Evolutionary conservation across 2,888 invertebrate genomes (phyloP), one percentile per base, ranked within the genome.

Genomic region (Tuberolachnus salignus): DNA sequence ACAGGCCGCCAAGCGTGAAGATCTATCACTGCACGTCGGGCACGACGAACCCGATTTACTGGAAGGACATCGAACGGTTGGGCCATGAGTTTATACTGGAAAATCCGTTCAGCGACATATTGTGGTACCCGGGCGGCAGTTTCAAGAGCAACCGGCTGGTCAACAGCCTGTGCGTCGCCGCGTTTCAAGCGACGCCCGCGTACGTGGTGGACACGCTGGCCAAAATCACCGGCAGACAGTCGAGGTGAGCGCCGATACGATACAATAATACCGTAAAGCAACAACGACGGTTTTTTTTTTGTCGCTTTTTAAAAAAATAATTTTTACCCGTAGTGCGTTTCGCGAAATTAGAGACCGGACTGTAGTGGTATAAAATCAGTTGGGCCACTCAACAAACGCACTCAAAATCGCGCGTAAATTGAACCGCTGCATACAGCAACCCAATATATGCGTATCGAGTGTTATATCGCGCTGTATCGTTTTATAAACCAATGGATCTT

Each of bases 21-120:
- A 87, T 90, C 44, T 89, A 89, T 84, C 89, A 90, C 84, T 88
- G 88, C 83, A 88, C 89, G n/a, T 88, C 90, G 0, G 89, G 90
- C 13, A 84, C 85, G 51, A 84, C 88, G 80, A 90, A 90, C 83
- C 89, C 89, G 1, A 85, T 90, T 81, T 86, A 86, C 3, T 90
- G 90, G 90, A 87, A 81, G n/a, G 84, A 88, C 69, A 86, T 90
- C 81, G 88, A 89, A 84, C 83, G 84, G 82, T 85, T 86, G 81
- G 85, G 86, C 4, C 85, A 86, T 66, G 84, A 85, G 55, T 85
- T 85, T 69, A 84, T 88, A 69, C 84, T 84, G 75, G 86, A 85
- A 83, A 86, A 88, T 82, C 89, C 89, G 3, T 85, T 88, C 82
- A 87, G 86, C 81, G 86, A 87, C 80, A 86, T 88, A 19, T 78